A percentile compares a stretch with the other conserved stretches of the same genome.
phyloP scores from a whole-genome alignment of 2,888 invertebrate species.

The Cantharis lateralis region DNA sequence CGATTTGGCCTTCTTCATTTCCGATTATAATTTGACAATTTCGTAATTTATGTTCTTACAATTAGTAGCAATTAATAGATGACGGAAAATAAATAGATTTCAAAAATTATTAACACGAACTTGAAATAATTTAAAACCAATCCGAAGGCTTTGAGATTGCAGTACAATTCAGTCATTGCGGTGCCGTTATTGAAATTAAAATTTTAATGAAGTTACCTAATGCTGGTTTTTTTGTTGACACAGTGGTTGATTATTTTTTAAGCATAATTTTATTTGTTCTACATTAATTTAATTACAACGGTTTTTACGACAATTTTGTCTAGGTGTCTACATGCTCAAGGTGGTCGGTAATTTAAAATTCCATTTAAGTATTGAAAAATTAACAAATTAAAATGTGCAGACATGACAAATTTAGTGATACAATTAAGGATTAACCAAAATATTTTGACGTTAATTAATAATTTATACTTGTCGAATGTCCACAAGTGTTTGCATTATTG shows the following conservation, averaged over 20 bases:
- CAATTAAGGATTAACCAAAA: not conserved
- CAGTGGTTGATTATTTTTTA: not conserved
- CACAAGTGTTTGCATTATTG: not conserved
- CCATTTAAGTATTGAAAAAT: not conserved
- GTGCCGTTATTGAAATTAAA: not conserved
- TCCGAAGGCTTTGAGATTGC: not conserved
- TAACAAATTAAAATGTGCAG: not conserved
- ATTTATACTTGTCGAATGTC: not conserved
- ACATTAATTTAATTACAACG: not conserved
- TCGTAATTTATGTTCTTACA: not conserved
- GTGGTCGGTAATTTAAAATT: not conserved
- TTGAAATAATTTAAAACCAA: not conserved
- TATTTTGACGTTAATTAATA: not conserved
- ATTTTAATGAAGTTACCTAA: not conserved
- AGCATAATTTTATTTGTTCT: too few relatives aligned
- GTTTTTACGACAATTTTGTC: not conserved
- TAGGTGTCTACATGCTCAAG: not conserved
- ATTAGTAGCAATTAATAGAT: conserved; percentile 2
- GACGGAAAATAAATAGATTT: not conserved
- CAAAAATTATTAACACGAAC: conserved; percentile 1
- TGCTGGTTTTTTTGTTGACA: not conserved
- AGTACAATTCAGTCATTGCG: not conserved
- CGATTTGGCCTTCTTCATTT: not conserved
- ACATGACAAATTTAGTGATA: not conserved
- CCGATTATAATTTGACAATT: conserved; percentile 4